Evolutionary conservation across 2,797 vertebrate genomes (phyloP).

Genomic region (Pseudochirops corinnae): DNA sequence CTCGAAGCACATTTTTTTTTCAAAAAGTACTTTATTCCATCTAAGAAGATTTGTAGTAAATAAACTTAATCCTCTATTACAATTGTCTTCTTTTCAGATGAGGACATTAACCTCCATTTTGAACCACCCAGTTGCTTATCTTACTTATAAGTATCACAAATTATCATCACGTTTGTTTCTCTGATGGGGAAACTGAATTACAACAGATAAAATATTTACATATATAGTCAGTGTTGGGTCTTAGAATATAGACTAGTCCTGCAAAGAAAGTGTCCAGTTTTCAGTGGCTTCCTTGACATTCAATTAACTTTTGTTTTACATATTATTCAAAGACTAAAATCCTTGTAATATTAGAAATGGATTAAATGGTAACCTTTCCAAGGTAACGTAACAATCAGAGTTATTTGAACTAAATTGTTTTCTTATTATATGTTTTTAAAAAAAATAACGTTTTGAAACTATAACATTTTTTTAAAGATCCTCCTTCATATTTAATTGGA

Average conservation of each 20-base stretch:
- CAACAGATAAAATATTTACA: neutral
- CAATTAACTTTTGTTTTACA: neutral
- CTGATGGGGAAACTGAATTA: neutral
- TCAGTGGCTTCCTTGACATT: neutral
- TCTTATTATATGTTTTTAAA: neutral
- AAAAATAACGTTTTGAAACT: slow-evolving; percentile 26
- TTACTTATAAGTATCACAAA: neutral
- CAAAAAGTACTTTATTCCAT: neutral
- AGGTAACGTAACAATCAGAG: neutral
- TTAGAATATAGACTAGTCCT: neutral
- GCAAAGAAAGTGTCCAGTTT: fast-evolving
- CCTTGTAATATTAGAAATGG: neutral
- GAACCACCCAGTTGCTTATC: neutral
- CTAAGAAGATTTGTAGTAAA: neutral
- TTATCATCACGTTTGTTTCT: neutral
- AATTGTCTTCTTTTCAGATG: neutral
- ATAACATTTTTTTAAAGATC: slow-evolving; percentile 50
- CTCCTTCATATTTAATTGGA: slow-evolving; percentile 66
- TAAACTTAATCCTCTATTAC: neutral
- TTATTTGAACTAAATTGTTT: neutral
- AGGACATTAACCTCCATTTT: neutral
- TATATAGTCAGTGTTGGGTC: neutral
- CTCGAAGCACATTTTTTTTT: neutral
- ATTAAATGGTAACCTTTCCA: neutral
- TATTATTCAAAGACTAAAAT: neutral